Evolutionary conservation across 1,140 invertebrate species (phyloP).

Genomic region (Diploscapter pachys): DNA sequence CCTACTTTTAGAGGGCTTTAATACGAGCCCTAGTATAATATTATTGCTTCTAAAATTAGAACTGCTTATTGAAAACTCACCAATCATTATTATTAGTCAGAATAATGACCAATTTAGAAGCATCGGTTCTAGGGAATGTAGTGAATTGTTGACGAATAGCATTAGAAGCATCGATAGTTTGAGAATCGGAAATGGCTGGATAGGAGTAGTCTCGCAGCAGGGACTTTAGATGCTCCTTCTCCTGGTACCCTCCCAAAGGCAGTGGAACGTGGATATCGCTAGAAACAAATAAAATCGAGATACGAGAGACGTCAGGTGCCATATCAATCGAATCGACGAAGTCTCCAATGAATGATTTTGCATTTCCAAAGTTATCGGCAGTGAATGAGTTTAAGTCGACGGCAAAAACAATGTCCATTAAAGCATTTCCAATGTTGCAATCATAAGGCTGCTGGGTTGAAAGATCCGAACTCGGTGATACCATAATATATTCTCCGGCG

Average conservation of each 20-base stretch:
- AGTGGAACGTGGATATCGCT: constrained; percentile 45
- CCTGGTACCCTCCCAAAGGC: constrained; percentile 48
- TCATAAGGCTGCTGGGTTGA: background rate
- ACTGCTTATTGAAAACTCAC: no score
- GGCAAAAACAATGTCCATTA: constrained; percentile 34
- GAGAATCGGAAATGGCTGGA: constrained; percentile 32
- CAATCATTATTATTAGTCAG: background rate
- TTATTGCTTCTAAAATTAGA: no score
- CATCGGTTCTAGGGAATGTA: constrained; percentile 34
- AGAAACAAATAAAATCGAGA: constrained; percentile 44
- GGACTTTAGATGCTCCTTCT: constrained; percentile 31
- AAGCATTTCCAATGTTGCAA: constrained; percentile 30
- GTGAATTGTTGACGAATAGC: constrained; percentile 44
- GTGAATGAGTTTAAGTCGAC: constrained; percentile 28
- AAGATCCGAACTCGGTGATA: no score
- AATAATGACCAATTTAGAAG: constrained; percentile 34
- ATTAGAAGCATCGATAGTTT: constrained; percentile 21
- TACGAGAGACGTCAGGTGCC: constrained; percentile 41
- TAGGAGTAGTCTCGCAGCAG: constrained; percentile 13
- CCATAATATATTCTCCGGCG: no score
- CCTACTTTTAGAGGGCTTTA: no score
- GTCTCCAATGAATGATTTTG: constrained; percentile 1
- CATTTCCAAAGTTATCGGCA: constrained; percentile 4
- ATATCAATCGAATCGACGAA: constrained; percentile 31
- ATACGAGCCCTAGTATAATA: no score